A percentile compares a stretch with the other conserved stretches of the same genome.
phyloP scores from a whole-genome alignment of 2,113 vertebrate species.

The Seriola rivoliana region DNA sequence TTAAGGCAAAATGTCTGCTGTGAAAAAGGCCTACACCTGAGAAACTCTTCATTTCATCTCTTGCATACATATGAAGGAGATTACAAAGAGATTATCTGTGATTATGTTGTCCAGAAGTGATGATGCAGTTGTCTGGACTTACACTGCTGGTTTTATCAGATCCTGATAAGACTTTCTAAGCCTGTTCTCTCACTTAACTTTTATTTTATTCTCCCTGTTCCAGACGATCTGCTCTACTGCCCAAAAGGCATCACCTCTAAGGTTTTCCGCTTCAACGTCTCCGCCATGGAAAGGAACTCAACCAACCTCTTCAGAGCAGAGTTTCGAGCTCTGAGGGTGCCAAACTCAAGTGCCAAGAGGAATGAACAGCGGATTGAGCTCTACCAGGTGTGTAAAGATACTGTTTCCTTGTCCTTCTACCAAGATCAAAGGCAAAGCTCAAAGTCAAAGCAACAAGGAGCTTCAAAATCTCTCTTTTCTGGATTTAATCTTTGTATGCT shows the following conservation, averaged over 20 bases:
- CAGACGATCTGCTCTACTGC: conserved; percentile 91
- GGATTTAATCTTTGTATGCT: neutral
- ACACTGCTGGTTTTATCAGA: conserved; percentile 11
- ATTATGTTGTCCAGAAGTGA: neutral
- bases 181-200: conserved; percentile 24
- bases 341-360: conserved; percentile 89
- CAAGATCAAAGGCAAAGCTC: conserved; percentile 30
- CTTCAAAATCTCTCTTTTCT: neutral
- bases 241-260: conserved; percentile 93
- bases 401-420: conserved; percentile 66
- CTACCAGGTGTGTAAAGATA: conserved; percentile 91
- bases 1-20: neutral
- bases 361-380: conserved; percentile 94
- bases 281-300: conserved; percentile 93
- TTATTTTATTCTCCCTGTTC: conserved; percentile 45
- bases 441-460: conserved; percentile 12
- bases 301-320: conserved; percentile 94
- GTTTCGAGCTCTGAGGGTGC: conserved; percentile 91
- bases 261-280: conserved; percentile 93
- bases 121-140: conserved; percentile 11
- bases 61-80: neutral
- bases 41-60: neutral
- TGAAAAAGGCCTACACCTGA: neutral
- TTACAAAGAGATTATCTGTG: neutral
- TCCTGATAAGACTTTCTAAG: conserved; percentile 15